Percentiles rank a stretch among this genome's conserved stretches.
phyloP scores from a whole-genome alignment of 1,140 invertebrate genomes.

The Neotoxoptera formosana region DNA sequence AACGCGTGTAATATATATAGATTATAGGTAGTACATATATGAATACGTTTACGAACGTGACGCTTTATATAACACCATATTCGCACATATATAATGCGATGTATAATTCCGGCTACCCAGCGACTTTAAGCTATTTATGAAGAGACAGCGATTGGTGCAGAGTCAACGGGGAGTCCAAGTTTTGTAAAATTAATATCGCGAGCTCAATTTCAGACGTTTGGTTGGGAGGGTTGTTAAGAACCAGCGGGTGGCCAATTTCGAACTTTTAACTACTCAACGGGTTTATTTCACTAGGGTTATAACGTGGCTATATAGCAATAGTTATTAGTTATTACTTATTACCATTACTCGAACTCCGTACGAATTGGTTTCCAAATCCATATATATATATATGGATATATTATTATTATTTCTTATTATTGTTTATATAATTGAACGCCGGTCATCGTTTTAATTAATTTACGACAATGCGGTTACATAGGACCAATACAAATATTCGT shows the following conservation, averaged over 20 bases:
- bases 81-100: neutral
- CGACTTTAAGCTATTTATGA: neutral
- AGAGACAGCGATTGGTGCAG: neutral
- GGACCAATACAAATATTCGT: neutral
- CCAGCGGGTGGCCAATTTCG: slow-evolving; percentile 24
- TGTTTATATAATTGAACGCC: neutral
- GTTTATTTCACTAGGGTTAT: neutral
- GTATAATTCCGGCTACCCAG: neutral
- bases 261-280: neutral
- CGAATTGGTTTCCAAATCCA: neutral
- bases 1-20: neutral
- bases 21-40: neutral
- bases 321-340: neutral
- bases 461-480: neutral
- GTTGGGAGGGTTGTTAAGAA: neutral
- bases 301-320: neutral
- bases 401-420: neutral
- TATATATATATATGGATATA: neutral
- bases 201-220: neutral
- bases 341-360: neutral
- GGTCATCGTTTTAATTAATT: neutral
- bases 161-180: neutral
- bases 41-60: neutral
- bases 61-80: neutral
- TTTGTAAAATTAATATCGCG: slow-evolving; percentile 25